Conservation (phyloP, 2,797 vertebrate species). For the Neosilurus hyrtlii region DNA sequence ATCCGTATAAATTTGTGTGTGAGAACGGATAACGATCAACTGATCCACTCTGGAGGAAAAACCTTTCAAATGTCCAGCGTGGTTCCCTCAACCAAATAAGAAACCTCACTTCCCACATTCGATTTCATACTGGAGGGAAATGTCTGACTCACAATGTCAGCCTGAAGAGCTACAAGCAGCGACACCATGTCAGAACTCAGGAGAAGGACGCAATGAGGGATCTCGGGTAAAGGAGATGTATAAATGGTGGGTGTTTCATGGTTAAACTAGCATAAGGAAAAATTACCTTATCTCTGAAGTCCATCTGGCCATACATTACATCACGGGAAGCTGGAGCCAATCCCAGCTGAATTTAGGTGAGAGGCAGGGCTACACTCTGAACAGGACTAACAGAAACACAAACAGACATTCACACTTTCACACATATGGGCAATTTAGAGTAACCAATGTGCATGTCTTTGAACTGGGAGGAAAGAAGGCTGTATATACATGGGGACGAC, state of each 20-base stretch:
- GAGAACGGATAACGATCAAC: neutral
- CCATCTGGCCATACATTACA: too few relatives aligned
- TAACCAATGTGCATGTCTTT: too few relatives aligned
- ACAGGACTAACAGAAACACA: too few relatives aligned
- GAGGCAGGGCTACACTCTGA: too few relatives aligned
- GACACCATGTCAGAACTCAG: neutral
- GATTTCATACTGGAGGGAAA: neutral
- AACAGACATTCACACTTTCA: too few relatives aligned
- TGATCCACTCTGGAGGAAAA: conserved; percentile 15
- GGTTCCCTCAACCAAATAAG: conserved; percentile 10
- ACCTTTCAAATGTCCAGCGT: neutral
- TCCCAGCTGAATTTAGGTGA: too few relatives aligned
- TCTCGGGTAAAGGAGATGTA: neutral
- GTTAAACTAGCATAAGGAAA: neutral
- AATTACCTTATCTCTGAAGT: too few relatives aligned
- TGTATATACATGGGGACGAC: too few relatives aligned
- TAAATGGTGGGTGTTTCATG: neutral
- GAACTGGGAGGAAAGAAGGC: too few relatives aligned
- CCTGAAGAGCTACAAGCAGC: conserved; percentile 21
- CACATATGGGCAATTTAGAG: too few relatives aligned
- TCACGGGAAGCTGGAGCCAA: too few relatives aligned
- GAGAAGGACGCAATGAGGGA: neutral
- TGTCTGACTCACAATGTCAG: conserved; percentile 15
- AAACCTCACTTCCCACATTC: neutral
- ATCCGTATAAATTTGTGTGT: neutral